Conservation (phyloP, 2,113 vertebrate species). For the Labrus mixtus region DNA sequence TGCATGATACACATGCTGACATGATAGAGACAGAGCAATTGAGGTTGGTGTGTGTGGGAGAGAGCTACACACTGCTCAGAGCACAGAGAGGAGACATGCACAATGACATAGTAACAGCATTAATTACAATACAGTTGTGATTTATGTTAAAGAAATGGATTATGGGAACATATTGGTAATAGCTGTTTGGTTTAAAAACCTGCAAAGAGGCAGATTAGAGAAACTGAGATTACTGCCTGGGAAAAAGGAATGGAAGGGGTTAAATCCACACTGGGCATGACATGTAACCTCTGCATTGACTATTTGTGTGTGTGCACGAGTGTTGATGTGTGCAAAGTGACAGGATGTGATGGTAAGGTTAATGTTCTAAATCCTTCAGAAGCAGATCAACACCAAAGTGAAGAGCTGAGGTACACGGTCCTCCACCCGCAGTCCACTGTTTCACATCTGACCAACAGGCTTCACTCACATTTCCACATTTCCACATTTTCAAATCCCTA, state of each 20-base stretch:
- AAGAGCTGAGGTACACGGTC: slow-evolving; percentile 8
- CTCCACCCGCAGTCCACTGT: slow-evolving; percentile 23
- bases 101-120: slow-evolving; percentile 22
- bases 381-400: slow-evolving; percentile 31
- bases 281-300: slow-evolving; percentile 17
- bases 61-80: background rate
- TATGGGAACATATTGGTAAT: slow-evolving; percentile 38
- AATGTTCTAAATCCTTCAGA: slow-evolving; percentile 44
- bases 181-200: slow-evolving; percentile 21
- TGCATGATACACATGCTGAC: slow-evolving; percentile 37
- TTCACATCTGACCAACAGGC: slow-evolving; percentile 37
- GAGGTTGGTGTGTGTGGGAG: slow-evolving; percentile 29
- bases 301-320: background rate
- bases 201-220: slow-evolving; percentile 49
- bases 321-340: slow-evolving; percentile 17
- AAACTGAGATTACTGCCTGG: slow-evolving; percentile 29
- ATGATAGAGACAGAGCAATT: slow-evolving; percentile 28
- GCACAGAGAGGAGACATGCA: slow-evolving; percentile 6
- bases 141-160: slow-evolving; percentile 15
- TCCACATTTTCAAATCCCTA: slow-evolving; percentile 65
- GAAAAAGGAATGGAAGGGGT: slow-evolving; percentile 1
- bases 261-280: slow-evolving; percentile 13
- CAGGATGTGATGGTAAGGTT: slow-evolving; percentile 21
- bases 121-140: slow-evolving; percentile 52
- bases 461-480: slow-evolving; percentile 58